These are phyloP conservation scores for Peromyscus aztecus DNA, from an alignment of 2,797 vertebrate genomes.

Conservation along the genomic window DNA sequence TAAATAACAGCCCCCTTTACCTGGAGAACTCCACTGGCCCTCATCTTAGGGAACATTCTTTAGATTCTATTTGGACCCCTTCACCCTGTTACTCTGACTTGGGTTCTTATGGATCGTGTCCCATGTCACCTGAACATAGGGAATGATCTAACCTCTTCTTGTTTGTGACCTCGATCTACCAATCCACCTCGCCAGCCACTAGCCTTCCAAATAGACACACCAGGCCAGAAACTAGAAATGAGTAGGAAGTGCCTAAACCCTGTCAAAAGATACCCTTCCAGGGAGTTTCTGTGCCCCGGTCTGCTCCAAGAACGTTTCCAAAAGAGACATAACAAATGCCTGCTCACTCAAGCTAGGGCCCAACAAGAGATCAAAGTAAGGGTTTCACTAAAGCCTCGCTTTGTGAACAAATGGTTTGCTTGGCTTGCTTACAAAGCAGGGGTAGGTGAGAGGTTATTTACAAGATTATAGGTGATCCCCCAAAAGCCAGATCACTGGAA, in stretches of 20 bases:
- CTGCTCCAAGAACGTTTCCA: not conserved
- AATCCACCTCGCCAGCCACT: not conserved
- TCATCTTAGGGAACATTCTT: not conserved
- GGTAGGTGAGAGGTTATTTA: not conserved
- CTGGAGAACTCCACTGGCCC: not conserved
- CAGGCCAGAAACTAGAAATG: not conserved
- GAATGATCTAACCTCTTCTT: not conserved
- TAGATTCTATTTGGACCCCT: not conserved
- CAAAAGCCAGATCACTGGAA: not conserved
- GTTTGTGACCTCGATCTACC: not conserved
- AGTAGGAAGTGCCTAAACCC: not conserved
- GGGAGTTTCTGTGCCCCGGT: not conserved
- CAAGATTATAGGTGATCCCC: not conserved
- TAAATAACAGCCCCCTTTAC: not conserved
- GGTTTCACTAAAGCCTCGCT: not conserved
- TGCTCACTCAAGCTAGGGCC: not conserved
- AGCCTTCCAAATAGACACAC: not conserved
- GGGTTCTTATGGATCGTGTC: not conserved
- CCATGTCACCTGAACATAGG: not conserved
- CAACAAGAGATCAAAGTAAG: not conserved
- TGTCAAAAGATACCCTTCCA: not conserved
- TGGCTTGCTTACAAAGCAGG: not conserved
- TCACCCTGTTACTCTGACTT: not conserved
- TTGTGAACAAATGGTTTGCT: not conserved
- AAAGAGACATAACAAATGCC: not conserved